A percentile compares a stretch with the other conserved stretches of the same genome.
Evolutionary conservation across 2,797 vertebrate genomes (phyloP).

Genomic region (Astyanax mexicanus): DNA sequence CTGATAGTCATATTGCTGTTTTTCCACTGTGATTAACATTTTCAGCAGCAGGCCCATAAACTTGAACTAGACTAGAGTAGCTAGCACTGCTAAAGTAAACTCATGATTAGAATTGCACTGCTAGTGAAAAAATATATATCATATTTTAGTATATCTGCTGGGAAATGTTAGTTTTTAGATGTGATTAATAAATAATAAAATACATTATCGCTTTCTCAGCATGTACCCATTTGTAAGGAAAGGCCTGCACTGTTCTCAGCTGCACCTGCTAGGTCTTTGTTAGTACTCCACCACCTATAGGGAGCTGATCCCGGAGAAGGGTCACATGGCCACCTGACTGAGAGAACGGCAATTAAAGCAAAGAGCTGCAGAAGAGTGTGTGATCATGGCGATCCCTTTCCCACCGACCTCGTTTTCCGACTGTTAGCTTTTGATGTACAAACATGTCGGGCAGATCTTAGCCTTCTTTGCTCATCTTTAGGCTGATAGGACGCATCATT

Average conservation of each 20-base stretch:
- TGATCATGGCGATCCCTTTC: conserved; percentile 2
- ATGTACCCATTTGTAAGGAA: too few species aligned
- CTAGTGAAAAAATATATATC: too few species aligned
- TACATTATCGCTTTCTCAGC: too few species aligned
- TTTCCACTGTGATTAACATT: too few species aligned
- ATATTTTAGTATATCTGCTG: too few species aligned
- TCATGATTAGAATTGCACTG: too few species aligned
- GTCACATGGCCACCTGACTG: conserved; percentile 54
- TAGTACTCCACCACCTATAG: conserved; percentile 34
- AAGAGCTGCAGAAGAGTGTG: conserved; percentile 26
- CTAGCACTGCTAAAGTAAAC: too few species aligned
- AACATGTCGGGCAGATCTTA: neutral
- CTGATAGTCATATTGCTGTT: too few species aligned
- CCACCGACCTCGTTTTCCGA: conserved; percentile 1
- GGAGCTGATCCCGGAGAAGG: conserved; percentile 56
- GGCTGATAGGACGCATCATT: neutral
- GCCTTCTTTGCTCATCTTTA: neutral
- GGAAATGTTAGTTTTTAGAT: too few species aligned
- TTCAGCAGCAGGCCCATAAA: too few species aligned
- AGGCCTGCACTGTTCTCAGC: neutral
- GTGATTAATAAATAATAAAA: too few species aligned
- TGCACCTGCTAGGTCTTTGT: neutral
- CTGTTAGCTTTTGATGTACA: neutral
- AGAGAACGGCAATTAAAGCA: conserved; percentile 60
- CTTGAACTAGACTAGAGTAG: too few species aligned